Evolutionary conservation across 2,797 vertebrate species (phyloP), one percentile per base, ranked within the genome.

Genomic region (Tarsius wallacei): DNA sequence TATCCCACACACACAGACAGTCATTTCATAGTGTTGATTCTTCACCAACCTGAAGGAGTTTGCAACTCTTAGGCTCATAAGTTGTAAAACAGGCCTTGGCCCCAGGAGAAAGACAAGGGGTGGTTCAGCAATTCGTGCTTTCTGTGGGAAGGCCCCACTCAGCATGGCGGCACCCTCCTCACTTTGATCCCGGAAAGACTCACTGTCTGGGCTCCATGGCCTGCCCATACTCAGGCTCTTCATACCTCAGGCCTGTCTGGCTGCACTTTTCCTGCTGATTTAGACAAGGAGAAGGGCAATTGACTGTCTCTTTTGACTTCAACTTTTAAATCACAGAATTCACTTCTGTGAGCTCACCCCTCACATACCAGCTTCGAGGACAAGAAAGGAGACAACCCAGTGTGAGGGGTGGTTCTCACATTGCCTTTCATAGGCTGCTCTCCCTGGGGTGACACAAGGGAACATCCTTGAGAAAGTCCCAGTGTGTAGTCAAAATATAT

Each of bases 351-450:
- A 51, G 83, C 26, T 93, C 55, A 71, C 26, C 10, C 66, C 61
- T 96, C 71, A 93, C 73, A 91, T 87, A 83, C 57, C 13, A 61
- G n/a, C 47, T 89, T 88, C 86, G 36, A 63, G 74, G 73, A 31
- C 42, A 96, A 76, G 82, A 91, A 53, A 73, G 24, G 4, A 33
- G 22, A 42, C 42, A 42, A 6, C 42, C 42, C 24, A 36, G 5
- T 9, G 22, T 5, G 8, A 1, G 3, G 26, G 7, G 0, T 51
- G 17, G 47, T 73, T 51, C 55, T 87, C 36, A 64, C 82, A 36
- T 64, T 74, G 81, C 57, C 87, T 53, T 80, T 68, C 22, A 87
- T 14, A 26, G 76, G 78, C 55, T 22, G 85, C 22, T 61, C 17
- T 93, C 76, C 31, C 81, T 64, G 13, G 61, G 82, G 70, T 80